These are phyloP conservation scores for Xiphophorus maculatus DNA, from an alignment of 2,113 vertebrate species.

Conservation along the genomic window DNA sequence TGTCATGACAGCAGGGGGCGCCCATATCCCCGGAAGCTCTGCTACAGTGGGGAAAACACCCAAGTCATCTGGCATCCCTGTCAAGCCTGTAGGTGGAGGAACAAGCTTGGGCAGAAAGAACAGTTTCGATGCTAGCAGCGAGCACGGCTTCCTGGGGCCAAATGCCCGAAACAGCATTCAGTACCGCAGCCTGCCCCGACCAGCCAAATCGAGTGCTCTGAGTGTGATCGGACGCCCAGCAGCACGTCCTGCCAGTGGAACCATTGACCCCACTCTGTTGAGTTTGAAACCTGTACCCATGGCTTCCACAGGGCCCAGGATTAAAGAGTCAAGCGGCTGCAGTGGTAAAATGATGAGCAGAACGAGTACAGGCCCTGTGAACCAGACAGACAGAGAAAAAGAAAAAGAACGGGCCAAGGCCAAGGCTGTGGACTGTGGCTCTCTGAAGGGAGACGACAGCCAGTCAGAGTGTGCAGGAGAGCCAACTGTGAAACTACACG, in stretches of 20 bases:
- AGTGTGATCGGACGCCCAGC: constrained; percentile 86
- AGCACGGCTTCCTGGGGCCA: constrained; percentile 89
- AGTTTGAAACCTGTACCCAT: constrained; percentile 83
- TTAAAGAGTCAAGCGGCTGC: constrained; percentile 84
- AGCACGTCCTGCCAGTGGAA: constrained; percentile 85
- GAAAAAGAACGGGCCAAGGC: constrained; percentile 97
- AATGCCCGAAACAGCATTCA: constrained; percentile 92
- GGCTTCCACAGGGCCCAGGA: constrained; percentile 66
- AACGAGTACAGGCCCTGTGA: constrained; percentile 83
- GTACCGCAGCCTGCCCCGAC: constrained; percentile 95
- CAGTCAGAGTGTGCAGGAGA: constrained; percentile 82
- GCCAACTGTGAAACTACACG: constrained; percentile 83
- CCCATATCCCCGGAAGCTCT: constrained; percentile 82
- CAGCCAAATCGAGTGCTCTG: constrained; percentile 94
- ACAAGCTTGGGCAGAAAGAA: constrained; percentile 85
- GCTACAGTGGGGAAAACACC: constrained; percentile 91
- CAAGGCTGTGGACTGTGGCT: constrained; percentile 87
- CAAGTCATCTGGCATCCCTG: constrained; percentile 92
- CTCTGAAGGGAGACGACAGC: constrained; percentile 66
- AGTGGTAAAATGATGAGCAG: constrained; percentile 71
- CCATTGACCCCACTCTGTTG: constrained; percentile 88
- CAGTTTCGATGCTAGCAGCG: constrained; percentile 89
- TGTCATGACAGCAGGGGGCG: constrained; percentile 88
- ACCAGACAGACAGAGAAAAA: constrained; percentile 92
- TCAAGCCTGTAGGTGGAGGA: constrained; percentile 84